These are phyloP conservation scores for Eretmochelys imbricata DNA, from an alignment of 2,113 vertebrate species.

Conservation along the genomic window DNA sequence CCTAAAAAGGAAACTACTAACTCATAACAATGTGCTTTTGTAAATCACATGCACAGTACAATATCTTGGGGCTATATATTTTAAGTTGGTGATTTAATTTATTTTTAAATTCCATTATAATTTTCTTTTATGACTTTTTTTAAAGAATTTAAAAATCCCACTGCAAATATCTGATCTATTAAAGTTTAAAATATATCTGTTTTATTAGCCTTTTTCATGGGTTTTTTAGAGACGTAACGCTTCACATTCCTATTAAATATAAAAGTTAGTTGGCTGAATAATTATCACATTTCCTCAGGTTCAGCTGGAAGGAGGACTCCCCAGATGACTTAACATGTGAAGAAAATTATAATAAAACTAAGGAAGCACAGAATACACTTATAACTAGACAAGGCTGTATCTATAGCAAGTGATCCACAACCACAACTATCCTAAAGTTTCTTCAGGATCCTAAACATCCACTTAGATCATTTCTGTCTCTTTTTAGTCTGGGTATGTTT, in stretches of 20 bases:
- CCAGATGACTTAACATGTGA: background rate
- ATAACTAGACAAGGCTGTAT: background rate
- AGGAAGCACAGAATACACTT: background rate
- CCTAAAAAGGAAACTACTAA: background rate
- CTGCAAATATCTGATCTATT: background rate
- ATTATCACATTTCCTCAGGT: background rate
- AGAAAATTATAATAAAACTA: background rate
- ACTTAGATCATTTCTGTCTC: background rate
- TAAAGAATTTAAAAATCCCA: background rate
- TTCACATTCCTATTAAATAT: background rate
- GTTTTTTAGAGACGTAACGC: background rate
- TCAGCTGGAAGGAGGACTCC: background rate
- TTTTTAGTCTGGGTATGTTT: slow-evolving; percentile 1
- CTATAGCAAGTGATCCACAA: rapidly evolving
- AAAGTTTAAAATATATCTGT: background rate
- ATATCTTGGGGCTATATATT: background rate
- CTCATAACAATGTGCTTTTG: background rate
- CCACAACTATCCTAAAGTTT: slow-evolving; percentile 7
- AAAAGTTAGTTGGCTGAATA: background rate
- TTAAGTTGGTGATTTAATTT: background rate
- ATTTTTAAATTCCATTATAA: background rate
- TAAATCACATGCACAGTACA: background rate
- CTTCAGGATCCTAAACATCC: slow-evolving; percentile 8
- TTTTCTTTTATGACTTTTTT: background rate
- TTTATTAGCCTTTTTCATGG: background rate